Percentiles rank a stretch among this genome's conserved stretches.
Conservation (phyloP, 2,797 vertebrate species). For the Tadarida brasiliensis region DNA sequence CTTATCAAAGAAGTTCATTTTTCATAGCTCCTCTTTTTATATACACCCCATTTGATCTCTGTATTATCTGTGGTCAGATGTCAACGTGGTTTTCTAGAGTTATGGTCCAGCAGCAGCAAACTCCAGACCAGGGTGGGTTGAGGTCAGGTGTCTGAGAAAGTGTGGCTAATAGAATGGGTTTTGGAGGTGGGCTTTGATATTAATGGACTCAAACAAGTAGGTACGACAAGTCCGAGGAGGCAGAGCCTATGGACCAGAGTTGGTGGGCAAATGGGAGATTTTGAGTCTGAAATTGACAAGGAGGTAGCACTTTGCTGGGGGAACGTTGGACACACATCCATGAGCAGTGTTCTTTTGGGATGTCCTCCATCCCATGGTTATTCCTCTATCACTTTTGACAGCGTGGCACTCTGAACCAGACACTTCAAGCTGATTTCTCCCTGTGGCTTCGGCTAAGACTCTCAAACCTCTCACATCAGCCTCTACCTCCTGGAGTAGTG, state of each 20-base stretch:
- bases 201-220: background rate
- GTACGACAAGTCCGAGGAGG: background rate
- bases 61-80: background rate
- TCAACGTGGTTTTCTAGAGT: slow-evolving; percentile 2
- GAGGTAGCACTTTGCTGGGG: background rate
- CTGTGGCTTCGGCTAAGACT: background rate
- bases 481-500: background rate
- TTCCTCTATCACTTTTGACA: background rate
- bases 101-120: background rate
- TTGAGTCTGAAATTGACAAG: background rate
- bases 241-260: background rate
- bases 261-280: background rate
- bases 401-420: background rate
- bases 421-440: background rate
- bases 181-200: background rate
- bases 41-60: background rate
- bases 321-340: background rate
- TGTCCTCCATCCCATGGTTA: background rate
- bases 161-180: background rate
- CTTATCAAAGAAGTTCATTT: background rate
- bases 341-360: background rate
- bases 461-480: background rate
- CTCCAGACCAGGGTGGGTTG: no score
- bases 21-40: background rate
- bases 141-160: background rate